Base-by-base conservation (phyloP, 2,888 invertebrate genomes). In the Augiades crinisus region DNA sequence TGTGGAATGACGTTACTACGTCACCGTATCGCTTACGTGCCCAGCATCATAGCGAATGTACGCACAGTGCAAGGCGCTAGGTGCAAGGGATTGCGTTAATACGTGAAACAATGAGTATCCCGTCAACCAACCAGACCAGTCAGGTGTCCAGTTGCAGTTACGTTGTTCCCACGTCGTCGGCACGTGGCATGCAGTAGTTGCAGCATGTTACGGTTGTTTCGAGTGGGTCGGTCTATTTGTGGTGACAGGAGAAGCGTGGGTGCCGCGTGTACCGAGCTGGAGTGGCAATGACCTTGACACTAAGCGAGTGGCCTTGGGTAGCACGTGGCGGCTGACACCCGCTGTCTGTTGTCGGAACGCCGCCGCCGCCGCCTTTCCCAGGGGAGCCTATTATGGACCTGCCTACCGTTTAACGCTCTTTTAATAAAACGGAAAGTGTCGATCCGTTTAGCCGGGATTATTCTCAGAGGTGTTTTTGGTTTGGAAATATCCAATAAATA, bases 251-350 rank as follows among this genome's bases (percentile, higher is more conserved):
- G 81, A 78, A 75, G 88, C 86, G 88, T 87, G 88, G 87, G 87
- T 83, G 87, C 85, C 80, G 83, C 85, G 85, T 85, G 87, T 82
- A 80, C 83, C 71, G 81, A 82, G 86, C 85, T 87, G 88, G 88
- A 87, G 88, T 88, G 86, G 87, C 87, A 86, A 85, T 86, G 87
- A 87, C 89, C 89, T 88, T 90, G 89, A 88, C 89, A 90, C 88
- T 87, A 87, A 87, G 86, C 86, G 87, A 88, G 81, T 87, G 88
- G 87, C 88, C 87, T 88, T 88, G 89, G 89, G 87, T 84, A 87
- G 87, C 89, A 89, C 89, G 89, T 88, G 89, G 87, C 87, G 81
- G 85, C 89, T 87, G 89, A 88, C 88, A 84, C 86, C 85, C 87
- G 88, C 83, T 86, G 85, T 85, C 88, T 88, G 87, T 86, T 84